Percentiles rank a stretch among this genome's conserved stretches.
Conservation (phyloP, 1,140 invertebrate genomes). For the Macrotrachela quadricornifera region DNA sequence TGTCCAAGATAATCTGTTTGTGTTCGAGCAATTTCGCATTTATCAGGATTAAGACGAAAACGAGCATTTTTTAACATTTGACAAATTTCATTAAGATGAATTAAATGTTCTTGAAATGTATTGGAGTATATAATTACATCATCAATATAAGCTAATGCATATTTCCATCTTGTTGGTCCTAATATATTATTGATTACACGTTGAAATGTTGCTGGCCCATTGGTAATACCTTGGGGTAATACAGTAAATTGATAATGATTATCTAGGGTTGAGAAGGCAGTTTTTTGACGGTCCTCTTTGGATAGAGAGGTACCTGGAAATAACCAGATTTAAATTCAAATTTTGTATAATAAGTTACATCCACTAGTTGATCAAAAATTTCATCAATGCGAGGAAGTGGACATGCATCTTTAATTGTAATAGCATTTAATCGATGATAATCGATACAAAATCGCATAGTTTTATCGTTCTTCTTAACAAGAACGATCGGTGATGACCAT, state of each 20-base stretch:
- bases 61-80: slow-evolving; percentile 18
- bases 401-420: too few relatives aligned
- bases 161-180: slow-evolving; percentile 10
- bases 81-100: slow-evolving; percentile 20
- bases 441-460: too few relatives aligned
- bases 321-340: too few relatives aligned
- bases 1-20: slow-evolving; percentile 24
- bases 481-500: neutral
- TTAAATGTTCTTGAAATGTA: slow-evolving; percentile 26
- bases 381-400: too few relatives aligned
- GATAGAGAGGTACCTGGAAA: too few relatives aligned
- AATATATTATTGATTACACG: slow-evolving; percentile 30
- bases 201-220: slow-evolving; percentile 29
- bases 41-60: slow-evolving; percentile 27
- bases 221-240: slow-evolving; percentile 29
- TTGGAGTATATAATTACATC: slow-evolving; percentile 29
- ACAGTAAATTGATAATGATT: neutral
- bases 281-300: neutral
- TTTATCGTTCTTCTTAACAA: neutral
- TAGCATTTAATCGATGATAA: too few relatives aligned
- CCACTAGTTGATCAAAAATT: too few relatives aligned
- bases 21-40: slow-evolving; percentile 24
- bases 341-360: too few relatives aligned
- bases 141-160: slow-evolving; percentile 30
- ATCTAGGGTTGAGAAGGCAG: neutral